Evolutionary conservation across 2,888 invertebrate species (phyloP).

Genomic region (Drosophila borborema): DNA sequence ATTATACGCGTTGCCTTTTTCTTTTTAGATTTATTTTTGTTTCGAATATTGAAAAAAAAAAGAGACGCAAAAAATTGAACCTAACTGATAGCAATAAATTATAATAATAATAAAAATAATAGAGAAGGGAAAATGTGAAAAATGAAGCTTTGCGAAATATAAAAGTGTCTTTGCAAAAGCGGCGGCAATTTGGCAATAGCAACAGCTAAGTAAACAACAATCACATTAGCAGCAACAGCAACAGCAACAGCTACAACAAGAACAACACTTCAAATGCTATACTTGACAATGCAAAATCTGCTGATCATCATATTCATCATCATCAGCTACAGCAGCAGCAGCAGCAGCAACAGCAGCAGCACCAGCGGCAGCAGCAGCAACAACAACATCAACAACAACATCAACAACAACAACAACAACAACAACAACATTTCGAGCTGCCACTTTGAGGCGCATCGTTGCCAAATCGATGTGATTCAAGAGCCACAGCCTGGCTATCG

Average conservation of each 20-base stretch:
- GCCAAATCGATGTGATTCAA: conserved; percentile 55
- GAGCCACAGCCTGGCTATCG: conserved; percentile 12
- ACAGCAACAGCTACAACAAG: conserved; percentile 21
- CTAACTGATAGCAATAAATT: conserved; percentile 58
- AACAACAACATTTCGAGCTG: conserved; percentile 36
- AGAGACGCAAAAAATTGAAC: conserved; percentile 24
- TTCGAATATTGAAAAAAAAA: conserved; percentile 59
- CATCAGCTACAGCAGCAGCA: conserved; percentile 31
- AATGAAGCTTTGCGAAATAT: conserved; percentile 29
- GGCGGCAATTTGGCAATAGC: conserved; percentile 34
- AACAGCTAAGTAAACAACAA: conserved; percentile 39
- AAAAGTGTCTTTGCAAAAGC: conserved; percentile 26
- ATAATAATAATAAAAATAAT: conserved; percentile 52
- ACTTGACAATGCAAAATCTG: conserved; percentile 72
- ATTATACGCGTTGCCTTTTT: conserved; percentile 42
- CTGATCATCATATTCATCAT: conserved; percentile 61
- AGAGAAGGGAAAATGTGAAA: conserved; percentile 32
- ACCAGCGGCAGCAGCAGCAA: conserved; percentile 6
- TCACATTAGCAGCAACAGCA: conserved; percentile 2
- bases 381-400: neutral
- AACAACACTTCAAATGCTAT: conserved; percentile 22
- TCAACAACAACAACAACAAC: neutral
- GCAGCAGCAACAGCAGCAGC: neutral
- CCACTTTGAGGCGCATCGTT: conserved; percentile 55
- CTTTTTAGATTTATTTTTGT: conserved; percentile 63